These are phyloP conservation scores for Pristionchus maxplancki DNA, from an alignment of 2,888 invertebrate genomes.

Conservation along the genomic window DNA sequence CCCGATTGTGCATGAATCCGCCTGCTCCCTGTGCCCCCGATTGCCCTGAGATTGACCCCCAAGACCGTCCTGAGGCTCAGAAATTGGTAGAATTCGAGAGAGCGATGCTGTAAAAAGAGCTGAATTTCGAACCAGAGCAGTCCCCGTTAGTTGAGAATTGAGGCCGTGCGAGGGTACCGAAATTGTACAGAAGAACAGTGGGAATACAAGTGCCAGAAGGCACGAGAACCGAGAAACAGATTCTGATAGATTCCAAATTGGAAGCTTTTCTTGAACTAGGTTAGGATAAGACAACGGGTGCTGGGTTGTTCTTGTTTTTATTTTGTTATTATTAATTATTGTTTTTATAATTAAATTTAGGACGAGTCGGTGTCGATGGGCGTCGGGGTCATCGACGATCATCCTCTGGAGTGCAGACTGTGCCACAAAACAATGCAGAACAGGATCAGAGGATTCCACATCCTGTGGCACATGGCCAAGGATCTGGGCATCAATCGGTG, in stretches of 20 bases:
- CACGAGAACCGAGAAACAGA: not conserved
- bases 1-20: slow-evolving; percentile 25
- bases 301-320: not conserved
- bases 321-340: not conserved
- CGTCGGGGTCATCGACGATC: slow-evolving; percentile 63
- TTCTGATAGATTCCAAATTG: too few relatives aligned
- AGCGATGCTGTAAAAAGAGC: not conserved
- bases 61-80: slow-evolving; percentile 44
- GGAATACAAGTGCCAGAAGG: not conserved
- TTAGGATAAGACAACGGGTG: not conserved
- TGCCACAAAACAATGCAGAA: slow-evolving; percentile 75
- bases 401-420: slow-evolving; percentile 73
- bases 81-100: not conserved
- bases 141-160: not conserved
- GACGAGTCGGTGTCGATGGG: not conserved
- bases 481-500: slow-evolving; percentile 73
- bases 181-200: not conserved
- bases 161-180: slow-evolving; percentile 38
- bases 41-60: not conserved
- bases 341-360: not conserved
- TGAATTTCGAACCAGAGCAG: not conserved
- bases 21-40: not conserved
- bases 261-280: too few relatives aligned
- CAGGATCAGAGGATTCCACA: slow-evolving; percentile 75
- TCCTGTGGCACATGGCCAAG: slow-evolving; percentile 75